A percentile compares a stretch with the other conserved stretches of the same genome.
phyloP scores from a whole-genome alignment of 1,140 invertebrate species.

The Wiebesia pumilae region DNA sequence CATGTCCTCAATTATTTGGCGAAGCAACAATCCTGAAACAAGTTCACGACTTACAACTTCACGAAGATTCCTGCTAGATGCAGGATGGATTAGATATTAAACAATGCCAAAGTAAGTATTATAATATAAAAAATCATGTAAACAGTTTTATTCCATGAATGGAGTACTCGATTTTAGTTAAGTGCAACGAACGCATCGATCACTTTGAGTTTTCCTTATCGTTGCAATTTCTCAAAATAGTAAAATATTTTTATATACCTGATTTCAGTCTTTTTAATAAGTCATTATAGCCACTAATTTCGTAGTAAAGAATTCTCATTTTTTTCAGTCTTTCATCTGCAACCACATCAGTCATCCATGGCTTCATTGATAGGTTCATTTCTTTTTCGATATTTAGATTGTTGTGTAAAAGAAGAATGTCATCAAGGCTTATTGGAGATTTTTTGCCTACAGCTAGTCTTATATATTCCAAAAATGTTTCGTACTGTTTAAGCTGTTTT shows the following conservation, averaged over 20 bases:
- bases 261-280: neutral
- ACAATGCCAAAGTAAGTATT: neutral
- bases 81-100: neutral
- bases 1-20: slow-evolving; percentile 34
- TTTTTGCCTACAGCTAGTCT: neutral
- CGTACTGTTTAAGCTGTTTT: neutral
- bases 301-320: slow-evolving; percentile 9
- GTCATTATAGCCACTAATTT: neutral
- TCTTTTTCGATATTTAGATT: slow-evolving; percentile 33
- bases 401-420: slow-evolving; percentile 33
- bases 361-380: slow-evolving; percentile 24
- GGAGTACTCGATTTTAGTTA: too few relatives aligned
- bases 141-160: too few relatives aligned
- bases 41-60: neutral
- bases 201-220: too few relatives aligned
- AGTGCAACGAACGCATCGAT: too few relatives aligned
- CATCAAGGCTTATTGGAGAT: neutral
- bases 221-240: too few relatives aligned
- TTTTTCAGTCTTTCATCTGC: neutral
- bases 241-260: neutral
- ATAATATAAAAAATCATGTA: too few relatives aligned
- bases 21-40: neutral
- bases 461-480: slow-evolving; percentile 10
- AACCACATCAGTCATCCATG: slow-evolving; percentile 31
- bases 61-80: too few relatives aligned